These are phyloP conservation scores for Myotis brandtii DNA, from an alignment of 2,113 vertebrate species.

Conservation along the genomic window DNA sequence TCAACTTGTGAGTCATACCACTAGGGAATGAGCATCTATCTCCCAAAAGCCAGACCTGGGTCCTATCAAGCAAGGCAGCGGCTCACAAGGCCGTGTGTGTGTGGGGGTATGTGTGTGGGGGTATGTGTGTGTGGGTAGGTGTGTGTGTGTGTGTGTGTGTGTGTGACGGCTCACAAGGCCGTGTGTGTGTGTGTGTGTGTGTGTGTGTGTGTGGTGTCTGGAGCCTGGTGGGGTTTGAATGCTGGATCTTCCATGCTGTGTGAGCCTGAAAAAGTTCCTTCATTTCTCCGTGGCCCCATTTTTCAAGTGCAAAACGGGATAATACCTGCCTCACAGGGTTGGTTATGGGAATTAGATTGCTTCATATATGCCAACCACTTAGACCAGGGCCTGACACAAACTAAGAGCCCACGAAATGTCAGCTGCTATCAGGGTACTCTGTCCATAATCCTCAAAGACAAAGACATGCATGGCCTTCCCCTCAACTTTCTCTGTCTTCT, in stretches of 20 bases:
- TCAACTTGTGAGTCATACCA: background rate
- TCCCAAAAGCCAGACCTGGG: background rate
- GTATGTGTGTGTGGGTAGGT: too few species aligned
- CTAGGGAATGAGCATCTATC: background rate
- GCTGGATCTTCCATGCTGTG: background rate
- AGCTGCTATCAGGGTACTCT: background rate
- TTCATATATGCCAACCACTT: background rate
- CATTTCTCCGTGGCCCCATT: background rate
- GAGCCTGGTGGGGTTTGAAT: background rate
- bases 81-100: accelerated
- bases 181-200: too few species aligned
- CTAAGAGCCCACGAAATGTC: background rate
- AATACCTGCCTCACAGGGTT: background rate
- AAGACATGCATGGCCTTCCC: background rate
- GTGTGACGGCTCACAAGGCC: too few species aligned
- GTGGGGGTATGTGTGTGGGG: too few species aligned
- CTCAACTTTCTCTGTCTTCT: background rate
- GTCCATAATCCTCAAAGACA: background rate
- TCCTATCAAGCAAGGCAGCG: background rate
- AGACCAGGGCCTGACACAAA: background rate
- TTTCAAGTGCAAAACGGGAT: background rate
- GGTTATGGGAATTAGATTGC: background rate
- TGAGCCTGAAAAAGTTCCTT: background rate
- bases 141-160: too few species aligned
- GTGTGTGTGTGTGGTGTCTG: background rate